Evolutionary conservation across 2,797 vertebrate species (phyloP), one percentile per base, ranked within the genome.

Genomic region (Phalanger gymnotis): DNA sequence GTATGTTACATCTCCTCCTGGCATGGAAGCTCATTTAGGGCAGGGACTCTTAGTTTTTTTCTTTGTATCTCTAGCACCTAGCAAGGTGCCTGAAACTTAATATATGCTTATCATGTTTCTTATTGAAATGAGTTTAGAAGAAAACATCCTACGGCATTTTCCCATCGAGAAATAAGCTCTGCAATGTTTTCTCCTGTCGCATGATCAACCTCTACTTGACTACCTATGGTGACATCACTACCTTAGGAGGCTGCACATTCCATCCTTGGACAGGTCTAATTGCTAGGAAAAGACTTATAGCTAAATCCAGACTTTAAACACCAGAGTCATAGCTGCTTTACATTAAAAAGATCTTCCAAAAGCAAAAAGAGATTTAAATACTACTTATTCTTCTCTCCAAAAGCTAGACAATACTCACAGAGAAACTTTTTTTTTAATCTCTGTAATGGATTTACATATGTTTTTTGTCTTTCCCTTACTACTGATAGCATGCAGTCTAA

Each of bases 401-500:
- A 91, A 90, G 90, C 51, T 91, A 87, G 96, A 57, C 22, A 93
- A 95, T 73, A 97, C 94, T 93, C 95, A 53, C 54, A 91, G 54
- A 97, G 92, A 97, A 96, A 47, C 92, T 89, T 90, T 94, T 90
- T 95, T 95, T 73, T 53, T 14, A 34, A 91, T 96, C 93, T 55
- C 51, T 93, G 40, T 95, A 97, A 97, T 53, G 91, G 61, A 9
- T 81, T 92, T 97, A 95, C 93, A 73, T 28, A 81, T 94, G 94
- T 95, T 94, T 96, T 7, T 96, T 57, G 58, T 92, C n/a, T 61
- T 30, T 90, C 92, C 97, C 93, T 96, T 81, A 94, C 97, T 95
- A 97, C 95, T 96, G 94, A 96, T 95, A 97, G 95, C 34, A 54
- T 40, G 53, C 96, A 97, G 97, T 94, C 97, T 98, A 98, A 98